Conservation (phyloP, 1,140 invertebrate genomes). For the Aethina tumida region DNA sequence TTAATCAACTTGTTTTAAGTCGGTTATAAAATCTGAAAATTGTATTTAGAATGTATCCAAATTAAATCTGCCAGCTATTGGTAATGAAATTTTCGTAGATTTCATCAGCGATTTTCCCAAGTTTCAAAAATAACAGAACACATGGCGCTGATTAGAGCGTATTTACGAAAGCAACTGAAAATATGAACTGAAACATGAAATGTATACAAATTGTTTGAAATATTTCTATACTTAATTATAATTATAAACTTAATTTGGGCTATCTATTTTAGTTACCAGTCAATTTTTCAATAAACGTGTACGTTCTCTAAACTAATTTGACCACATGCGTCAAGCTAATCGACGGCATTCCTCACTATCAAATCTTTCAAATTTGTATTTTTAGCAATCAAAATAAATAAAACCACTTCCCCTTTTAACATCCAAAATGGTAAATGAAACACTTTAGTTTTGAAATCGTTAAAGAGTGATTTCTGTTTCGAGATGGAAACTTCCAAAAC, state of each 20-base stretch:
- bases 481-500: too few relatives aligned
- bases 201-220: constrained; percentile 2
- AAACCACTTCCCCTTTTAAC: constrained; percentile 2
- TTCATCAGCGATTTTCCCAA: background rate
- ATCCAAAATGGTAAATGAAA: background rate
- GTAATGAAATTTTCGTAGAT: background rate
- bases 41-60: too few relatives aligned
- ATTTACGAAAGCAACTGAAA: background rate
- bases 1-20: too few relatives aligned
- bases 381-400: background rate
- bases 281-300: background rate
- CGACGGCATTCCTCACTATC: background rate
- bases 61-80: background rate
- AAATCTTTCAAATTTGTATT: background rate
- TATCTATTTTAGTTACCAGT: background rate
- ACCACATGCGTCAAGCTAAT: too few relatives aligned
- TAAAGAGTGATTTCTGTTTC: too few relatives aligned
- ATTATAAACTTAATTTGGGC: constrained; percentile 2
- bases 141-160: background rate
- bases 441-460: background rate
- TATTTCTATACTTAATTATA: background rate
- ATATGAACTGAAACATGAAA: background rate
- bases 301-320: background rate
- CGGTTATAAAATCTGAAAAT: too few relatives aligned
- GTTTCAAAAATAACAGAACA: background rate